Percentiles rank a stretch among this genome's conserved stretches.
These are phyloP conservation scores for Vespertilio murinus DNA, from an alignment of 2,797 vertebrate genomes.

Conservation along the genomic window DNA sequence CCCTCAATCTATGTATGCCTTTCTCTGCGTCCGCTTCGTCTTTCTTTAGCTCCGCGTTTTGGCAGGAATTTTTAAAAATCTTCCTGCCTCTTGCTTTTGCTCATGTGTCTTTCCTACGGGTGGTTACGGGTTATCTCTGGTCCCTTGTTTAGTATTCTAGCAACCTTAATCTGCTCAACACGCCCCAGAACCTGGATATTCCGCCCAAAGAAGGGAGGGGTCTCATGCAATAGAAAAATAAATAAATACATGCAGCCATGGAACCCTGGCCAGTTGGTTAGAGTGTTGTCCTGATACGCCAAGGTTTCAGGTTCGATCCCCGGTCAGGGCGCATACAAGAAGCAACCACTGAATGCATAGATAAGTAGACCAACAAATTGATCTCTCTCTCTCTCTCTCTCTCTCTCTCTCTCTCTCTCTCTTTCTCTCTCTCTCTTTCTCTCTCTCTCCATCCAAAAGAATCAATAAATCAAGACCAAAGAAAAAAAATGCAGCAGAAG, in stretches of 20 bases:
- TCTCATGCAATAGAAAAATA: neutral
- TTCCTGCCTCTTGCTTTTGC: slow-evolving; percentile 23
- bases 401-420: too few relatives aligned
- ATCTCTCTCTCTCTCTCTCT: neutral
- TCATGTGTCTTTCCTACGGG: slow-evolving; percentile 2
- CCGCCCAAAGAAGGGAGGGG: neutral
- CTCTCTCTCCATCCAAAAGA: neutral
- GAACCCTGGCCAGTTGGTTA: neutral
- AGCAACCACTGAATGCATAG: neutral
- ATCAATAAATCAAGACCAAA: neutral
- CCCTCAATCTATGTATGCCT: neutral
- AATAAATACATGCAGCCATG: neutral
- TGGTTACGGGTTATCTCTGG: neutral
- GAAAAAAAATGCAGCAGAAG: neutral
- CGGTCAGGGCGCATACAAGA: neutral
- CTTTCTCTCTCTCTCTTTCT: too few relatives aligned
- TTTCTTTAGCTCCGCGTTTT: slow-evolving; percentile 14
- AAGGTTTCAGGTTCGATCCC: neutral
- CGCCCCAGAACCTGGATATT: neutral
- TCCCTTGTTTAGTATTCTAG: neutral
- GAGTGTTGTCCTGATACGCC: neutral
- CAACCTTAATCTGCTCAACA: neutral
- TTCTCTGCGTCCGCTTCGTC: neutral
- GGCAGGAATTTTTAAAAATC: neutral
- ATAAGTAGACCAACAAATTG: neutral